Percentiles rank a stretch among this genome's conserved stretches.
Conservation (phyloP, 2,888 invertebrate species). For the Entomobrya proxima region DNA sequence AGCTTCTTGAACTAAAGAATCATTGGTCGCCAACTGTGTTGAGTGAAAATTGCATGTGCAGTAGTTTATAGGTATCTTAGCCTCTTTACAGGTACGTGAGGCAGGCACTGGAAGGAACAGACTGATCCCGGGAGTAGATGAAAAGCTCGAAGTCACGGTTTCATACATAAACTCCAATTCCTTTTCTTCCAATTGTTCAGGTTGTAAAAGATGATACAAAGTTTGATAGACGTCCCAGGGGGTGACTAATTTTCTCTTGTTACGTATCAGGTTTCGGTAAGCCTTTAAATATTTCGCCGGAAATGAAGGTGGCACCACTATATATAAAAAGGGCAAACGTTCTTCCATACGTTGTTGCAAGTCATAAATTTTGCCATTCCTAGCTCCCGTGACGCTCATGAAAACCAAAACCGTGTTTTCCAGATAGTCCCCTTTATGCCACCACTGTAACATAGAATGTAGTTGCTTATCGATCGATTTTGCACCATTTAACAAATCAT, state of each 20-base stretch:
- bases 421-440: too few species aligned
- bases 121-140: conserved; percentile 82
- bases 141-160: neutral
- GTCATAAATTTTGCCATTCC: conserved; percentile 90
- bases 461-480: conserved; percentile 85
- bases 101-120: conserved; percentile 85
- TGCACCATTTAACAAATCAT: conserved; percentile 89
- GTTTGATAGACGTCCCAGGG: conserved; percentile 91
- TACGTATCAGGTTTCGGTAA: conserved; percentile 80
- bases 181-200: neutral
- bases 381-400: too few species aligned
- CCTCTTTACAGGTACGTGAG: conserved; percentile 85
- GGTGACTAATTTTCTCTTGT: conserved; percentile 81
- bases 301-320: conserved; percentile 86
- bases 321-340: conserved; percentile 87
- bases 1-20: conserved; percentile 80
- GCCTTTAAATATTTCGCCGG: conserved; percentile 81
- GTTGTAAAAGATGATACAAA: conserved; percentile 82
- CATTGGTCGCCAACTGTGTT: conserved; percentile 78
- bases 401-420: too few species aligned
- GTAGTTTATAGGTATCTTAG: conserved; percentile 89
- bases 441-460: conserved; percentile 82
- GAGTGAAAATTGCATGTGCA: conserved; percentile 86
- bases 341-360: conserved; percentile 90
- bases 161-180: neutral